Base-by-base conservation (phyloP, 2,797 vertebrate genomes). In the Pangasius larnaudii region DNA sequence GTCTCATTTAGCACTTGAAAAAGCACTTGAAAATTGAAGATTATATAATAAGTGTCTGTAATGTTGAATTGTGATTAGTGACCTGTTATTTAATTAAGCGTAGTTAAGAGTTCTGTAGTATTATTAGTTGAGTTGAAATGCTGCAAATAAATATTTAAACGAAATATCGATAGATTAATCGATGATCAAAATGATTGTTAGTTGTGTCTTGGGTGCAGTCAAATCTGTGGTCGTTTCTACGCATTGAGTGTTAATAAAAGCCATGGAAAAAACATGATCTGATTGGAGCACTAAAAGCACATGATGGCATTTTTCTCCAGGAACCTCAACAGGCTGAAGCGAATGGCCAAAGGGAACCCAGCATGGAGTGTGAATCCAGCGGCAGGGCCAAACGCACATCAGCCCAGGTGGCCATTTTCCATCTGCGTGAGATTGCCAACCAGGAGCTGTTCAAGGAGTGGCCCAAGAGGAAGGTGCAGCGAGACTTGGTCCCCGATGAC, bases 391-490 rank as follows among this genome's bases (percentile, higher is more conserved):
- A 97, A 92, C 96, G 98, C 61, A 96, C 95, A 33, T 99, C 98
- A 0, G 98, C 98, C 2, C 98, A 98, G 93, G 97, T 98, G 88
- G 98, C 98, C 0, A 96, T 97, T 89, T 98, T 97, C 91, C 97
- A 99, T 91, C 94, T 99, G 90, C 97, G 98, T 30, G 97, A 99
- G 91, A 96, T 99, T 11, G 98, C 97, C 90, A 97, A 96, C 91
- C 97, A 97, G 51, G 98, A 99, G 19, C 94, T 98, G 91, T 96
- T 96, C 88, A 98, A 98, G 93, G 98, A 99, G 89, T 99, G 98
- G 98, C 97, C 98, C 81, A 98, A 98, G 95, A 97, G 97, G 91
- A 99, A 98, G 95, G 97, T 99, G 65, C 96, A 97, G 91, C 97
- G 96, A 4, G 98, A 99, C 93, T 95, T 99, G 90, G 98, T 99